These are phyloP conservation scores for Drosophila mettleri DNA, from an alignment of 2,888 invertebrate genomes.

Conservation along the genomic window DNA sequence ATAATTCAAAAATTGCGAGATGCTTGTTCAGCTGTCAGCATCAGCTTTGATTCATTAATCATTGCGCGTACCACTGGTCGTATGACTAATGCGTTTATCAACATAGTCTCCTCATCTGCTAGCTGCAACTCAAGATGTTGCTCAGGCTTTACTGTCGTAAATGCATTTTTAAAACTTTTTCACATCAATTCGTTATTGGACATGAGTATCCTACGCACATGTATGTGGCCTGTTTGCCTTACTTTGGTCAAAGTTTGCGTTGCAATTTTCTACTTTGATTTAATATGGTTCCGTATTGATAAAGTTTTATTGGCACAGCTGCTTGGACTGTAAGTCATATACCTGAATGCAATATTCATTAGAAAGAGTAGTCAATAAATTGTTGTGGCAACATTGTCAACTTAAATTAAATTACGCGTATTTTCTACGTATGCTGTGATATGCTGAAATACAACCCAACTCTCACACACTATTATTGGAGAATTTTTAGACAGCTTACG, in stretches of 20 bases:
- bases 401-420: neutral
- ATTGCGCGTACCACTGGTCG: slow-evolving; percentile 48
- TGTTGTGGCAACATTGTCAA: neutral
- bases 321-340: slow-evolving; percentile 24
- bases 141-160: slow-evolving; percentile 38
- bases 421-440: neutral
- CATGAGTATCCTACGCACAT: slow-evolving; percentile 52
- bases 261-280: slow-evolving; percentile 61
- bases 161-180: slow-evolving; percentile 72
- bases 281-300: slow-evolving; percentile 69
- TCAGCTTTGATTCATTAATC: slow-evolving; percentile 66
- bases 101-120: slow-evolving; percentile 5
- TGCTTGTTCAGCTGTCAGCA: slow-evolving; percentile 62
- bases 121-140: slow-evolving; percentile 36
- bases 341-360: slow-evolving; percentile 58
- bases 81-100: slow-evolving; percentile 71
- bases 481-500: too few relatives aligned
- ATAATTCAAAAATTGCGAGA: slow-evolving; percentile 70
- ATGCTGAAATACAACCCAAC: too few relatives aligned
- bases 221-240: slow-evolving; percentile 10
- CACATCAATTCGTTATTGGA: slow-evolving; percentile 70
- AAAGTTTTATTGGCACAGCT: slow-evolving; percentile 78
- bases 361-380: slow-evolving; percentile 41
- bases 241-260: slow-evolving; percentile 68
- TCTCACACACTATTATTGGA: too few relatives aligned